Conservation (phyloP, 2,888 invertebrate genomes). For the Heliconius erato region DNA sequence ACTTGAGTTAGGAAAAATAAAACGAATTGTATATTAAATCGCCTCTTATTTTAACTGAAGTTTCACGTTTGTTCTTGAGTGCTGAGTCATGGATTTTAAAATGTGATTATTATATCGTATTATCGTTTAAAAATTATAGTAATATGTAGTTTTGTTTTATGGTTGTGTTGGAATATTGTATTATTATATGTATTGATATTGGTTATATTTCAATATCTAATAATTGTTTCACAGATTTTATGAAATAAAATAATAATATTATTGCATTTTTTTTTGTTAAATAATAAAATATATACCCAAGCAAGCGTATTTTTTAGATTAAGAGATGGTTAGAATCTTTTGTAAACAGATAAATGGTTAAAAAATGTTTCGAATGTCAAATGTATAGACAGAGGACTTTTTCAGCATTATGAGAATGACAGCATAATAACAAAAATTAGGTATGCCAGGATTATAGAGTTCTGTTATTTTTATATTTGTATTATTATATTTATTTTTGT, state of each 20-base stretch:
- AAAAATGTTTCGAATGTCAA: not conserved
- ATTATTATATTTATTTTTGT: not conserved
- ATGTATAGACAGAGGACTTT: not conserved
- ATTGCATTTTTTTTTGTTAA: no score
- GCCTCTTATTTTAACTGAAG: constrained; percentile 12
- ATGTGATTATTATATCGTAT: not conserved
- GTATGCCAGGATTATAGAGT: no score
- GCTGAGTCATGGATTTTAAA: constrained; percentile 5
- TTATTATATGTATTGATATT: not conserved
- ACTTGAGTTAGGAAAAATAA: constrained; percentile 41
- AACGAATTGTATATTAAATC: constrained; percentile 7
- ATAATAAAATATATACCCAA: no score
- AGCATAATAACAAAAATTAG: not conserved
- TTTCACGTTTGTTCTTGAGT: constrained; percentile 17
- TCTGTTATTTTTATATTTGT: no score
- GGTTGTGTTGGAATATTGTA: not conserved
- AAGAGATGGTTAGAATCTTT: not conserved
- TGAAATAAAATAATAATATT: no score
- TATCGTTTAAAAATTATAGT: not conserved
- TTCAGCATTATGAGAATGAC: not conserved
- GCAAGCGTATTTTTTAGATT: not conserved
- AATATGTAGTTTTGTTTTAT: not conserved
- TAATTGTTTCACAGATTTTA: not conserved
- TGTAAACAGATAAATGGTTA: not conserved
- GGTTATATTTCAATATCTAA: not conserved